Evolutionary conservation across 2,888 invertebrate genomes (phyloP).

Genomic region (Dolichomitus sp.): DNA sequence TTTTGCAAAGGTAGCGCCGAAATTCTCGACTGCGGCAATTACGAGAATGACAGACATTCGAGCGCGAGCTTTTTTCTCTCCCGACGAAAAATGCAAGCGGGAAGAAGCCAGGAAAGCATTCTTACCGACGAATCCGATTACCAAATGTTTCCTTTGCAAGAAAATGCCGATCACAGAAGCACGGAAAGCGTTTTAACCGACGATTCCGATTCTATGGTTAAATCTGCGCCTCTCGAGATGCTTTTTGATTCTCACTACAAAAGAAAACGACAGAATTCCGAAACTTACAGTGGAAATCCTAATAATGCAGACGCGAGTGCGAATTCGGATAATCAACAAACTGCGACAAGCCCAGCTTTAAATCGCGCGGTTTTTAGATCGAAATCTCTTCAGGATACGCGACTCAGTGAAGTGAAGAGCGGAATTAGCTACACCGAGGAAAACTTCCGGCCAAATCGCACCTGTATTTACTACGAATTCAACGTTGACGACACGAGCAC

Average conservation of each 20-base stretch:
- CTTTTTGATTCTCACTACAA: slow-evolving; percentile 88
- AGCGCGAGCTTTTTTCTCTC: slow-evolving; percentile 95
- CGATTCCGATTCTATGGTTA: slow-evolving; percentile 91
- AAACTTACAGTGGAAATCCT: slow-evolving; percentile 85
- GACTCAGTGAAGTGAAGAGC: slow-evolving; percentile 73
- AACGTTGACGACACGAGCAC: slow-evolving; percentile 75
- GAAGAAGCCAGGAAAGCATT: slow-evolving; percentile 92
- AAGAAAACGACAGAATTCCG: slow-evolving; percentile 84
- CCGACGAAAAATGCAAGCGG: slow-evolving; percentile 89
- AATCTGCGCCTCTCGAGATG: slow-evolving; percentile 92
- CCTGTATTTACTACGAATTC: slow-evolving; percentile 79
- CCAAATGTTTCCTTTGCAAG: slow-evolving; percentile 86
- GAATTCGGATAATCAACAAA: slow-evolving; percentile 38
- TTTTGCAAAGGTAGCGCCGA: slow-evolving; percentile 82
- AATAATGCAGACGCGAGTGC: slow-evolving; percentile 74
- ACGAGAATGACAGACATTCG: slow-evolving; percentile 84
- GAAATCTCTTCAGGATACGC: slow-evolving; percentile 86
- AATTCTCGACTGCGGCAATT: slow-evolving; percentile 79
- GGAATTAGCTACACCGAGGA: slow-evolving; percentile 73
- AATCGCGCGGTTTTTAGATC: slow-evolving; percentile 83
- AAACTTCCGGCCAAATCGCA: slow-evolving; percentile 69
- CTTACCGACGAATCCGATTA: slow-evolving; percentile 91
- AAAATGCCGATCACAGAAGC: slow-evolving; percentile 91
- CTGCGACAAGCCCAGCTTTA: slow-evolving; percentile 25
- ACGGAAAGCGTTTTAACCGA: slow-evolving; percentile 94